These are phyloP conservation scores for Mus spicilegus DNA, from an alignment of 2,113 vertebrate genomes.

Conservation along the genomic window DNA sequence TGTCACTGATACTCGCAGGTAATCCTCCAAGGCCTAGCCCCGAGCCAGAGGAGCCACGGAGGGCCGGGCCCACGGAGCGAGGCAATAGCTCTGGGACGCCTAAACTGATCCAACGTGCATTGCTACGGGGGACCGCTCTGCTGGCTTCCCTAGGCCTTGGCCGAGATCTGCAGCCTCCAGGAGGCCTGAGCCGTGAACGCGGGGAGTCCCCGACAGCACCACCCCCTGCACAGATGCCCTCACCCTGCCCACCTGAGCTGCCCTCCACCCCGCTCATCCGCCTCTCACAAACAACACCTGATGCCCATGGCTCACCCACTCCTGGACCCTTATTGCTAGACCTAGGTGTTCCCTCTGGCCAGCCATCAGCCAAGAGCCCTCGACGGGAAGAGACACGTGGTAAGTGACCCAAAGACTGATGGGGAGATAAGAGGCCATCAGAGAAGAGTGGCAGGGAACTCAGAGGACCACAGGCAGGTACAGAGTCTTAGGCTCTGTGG, in stretches of 20 bases:
- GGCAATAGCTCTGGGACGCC: slow-evolving; percentile 72
- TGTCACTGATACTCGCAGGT: slow-evolving; percentile 53
- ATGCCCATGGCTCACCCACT: slow-evolving; percentile 61
- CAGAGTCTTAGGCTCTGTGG: background rate
- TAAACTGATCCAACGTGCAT: slow-evolving; percentile 88
- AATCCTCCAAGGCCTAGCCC: slow-evolving; percentile 50
- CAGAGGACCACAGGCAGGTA: background rate
- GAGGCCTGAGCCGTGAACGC: slow-evolving; percentile 72
- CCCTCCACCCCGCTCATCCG: slow-evolving; percentile 61
- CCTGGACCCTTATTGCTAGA: slow-evolving; percentile 83
- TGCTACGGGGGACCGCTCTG: slow-evolving; percentile 88
- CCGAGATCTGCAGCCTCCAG: slow-evolving; percentile 79
- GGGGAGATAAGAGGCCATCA: too few relatives aligned
- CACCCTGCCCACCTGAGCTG: slow-evolving; percentile 34
- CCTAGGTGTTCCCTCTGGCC: slow-evolving; percentile 84
- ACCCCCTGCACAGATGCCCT: slow-evolving; percentile 68
- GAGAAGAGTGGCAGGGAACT: background rate
- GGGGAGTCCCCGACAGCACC: slow-evolving; percentile 47
- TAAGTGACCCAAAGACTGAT: background rate
- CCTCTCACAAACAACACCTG: slow-evolving; percentile 43
- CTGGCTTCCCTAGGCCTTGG: slow-evolving; percentile 91
- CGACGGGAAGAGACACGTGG: slow-evolving; percentile 80
- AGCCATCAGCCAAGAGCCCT: slow-evolving; percentile 87
- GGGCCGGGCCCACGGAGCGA: slow-evolving; percentile 71
- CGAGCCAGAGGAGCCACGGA: slow-evolving; percentile 79